Evolutionary conservation across 2,797 vertebrate species (phyloP).

Genomic region (Oreochromis grahami): DNA sequence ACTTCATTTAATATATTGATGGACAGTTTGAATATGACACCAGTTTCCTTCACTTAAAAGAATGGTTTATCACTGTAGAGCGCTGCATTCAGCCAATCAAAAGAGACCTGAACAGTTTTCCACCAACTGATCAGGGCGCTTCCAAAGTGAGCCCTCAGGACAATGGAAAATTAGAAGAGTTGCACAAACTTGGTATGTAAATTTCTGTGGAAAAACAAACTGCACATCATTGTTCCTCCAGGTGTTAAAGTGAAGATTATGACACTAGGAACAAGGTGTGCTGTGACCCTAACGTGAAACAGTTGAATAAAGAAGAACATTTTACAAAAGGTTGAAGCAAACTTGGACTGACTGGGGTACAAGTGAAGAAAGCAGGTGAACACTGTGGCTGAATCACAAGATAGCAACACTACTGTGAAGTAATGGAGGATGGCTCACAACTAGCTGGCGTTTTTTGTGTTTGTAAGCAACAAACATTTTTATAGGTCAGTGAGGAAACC

Average conservation of each 20-base stretch:
- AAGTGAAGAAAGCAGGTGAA: conserved; percentile 9
- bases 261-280: neutral
- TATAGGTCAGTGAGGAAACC: conserved; percentile 20
- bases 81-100: neutral
- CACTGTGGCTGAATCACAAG: neutral
- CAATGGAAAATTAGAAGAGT: neutral
- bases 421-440: conserved; percentile 47
- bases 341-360: conserved; percentile 4
- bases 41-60: conserved; percentile 17
- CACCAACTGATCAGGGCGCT: conserved; percentile 43
- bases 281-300: neutral
- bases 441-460: neutral
- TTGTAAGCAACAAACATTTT: neutral
- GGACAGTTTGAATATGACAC: conserved; percentile 3
- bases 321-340: conserved; percentile 1
- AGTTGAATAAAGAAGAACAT: neutral
- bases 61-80: neutral
- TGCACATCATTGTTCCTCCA: neutral
- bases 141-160: conserved; percentile 19
- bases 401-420: conserved; percentile 18
- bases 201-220: neutral
- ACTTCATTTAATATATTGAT: neutral
- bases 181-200: conserved; percentile 34
- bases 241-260: neutral
- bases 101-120: neutral